Base-by-base conservation (phyloP, 92 coral and sea anemone genomes). In the Meandrina meandrites region DNA sequence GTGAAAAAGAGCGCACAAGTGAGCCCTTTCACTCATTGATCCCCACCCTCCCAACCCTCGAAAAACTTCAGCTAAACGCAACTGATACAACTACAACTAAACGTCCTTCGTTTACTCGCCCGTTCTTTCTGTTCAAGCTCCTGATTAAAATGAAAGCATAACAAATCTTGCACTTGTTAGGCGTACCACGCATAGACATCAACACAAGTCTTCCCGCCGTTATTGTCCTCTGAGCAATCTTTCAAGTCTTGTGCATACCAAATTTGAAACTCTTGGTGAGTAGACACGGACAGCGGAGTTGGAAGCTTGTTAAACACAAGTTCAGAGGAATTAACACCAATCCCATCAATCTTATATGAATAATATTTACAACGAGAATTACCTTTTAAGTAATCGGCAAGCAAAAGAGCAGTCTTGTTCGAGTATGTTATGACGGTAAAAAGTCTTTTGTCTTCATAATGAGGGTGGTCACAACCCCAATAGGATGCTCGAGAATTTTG, bases 231-330 rank as follows among this genome's bases (percentile, higher is more conserved):
- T 10, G 30, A 35, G 17, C 34, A 70, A 16, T 47, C 34, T 8
- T 11, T 24, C 68, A 72, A 34, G 76, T 83, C 86, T 16, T 77
- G 56, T n/a, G 53, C 56, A 72, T 31, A 72, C 86, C 86, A 83
- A 4, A 83, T 54, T 24, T 10, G 86, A 30, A 83, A 83, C 51
- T 54, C 48, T 34, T 71, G 69, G 34, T 62, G 51, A 22, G 1
- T 16, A 0, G 36, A 24, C 30, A 71, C 53, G 2, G 51, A 0
- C 32, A 71, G 35, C 1, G 79, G 79, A 4, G 53, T 21, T 15
- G 86, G 70, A 22, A 71, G 86, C 19, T 21, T 13, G 66, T 83
- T 53, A 16, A 83, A 71, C 15, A 21, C 36, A 53, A 51, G 86
- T 3, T 34, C 34, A 3, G 47, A 14, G 8, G 86, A 35, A 34